Base-by-base conservation (phyloP, 2,888 invertebrate species). In the Eueremaeus valkanovi region DNA sequence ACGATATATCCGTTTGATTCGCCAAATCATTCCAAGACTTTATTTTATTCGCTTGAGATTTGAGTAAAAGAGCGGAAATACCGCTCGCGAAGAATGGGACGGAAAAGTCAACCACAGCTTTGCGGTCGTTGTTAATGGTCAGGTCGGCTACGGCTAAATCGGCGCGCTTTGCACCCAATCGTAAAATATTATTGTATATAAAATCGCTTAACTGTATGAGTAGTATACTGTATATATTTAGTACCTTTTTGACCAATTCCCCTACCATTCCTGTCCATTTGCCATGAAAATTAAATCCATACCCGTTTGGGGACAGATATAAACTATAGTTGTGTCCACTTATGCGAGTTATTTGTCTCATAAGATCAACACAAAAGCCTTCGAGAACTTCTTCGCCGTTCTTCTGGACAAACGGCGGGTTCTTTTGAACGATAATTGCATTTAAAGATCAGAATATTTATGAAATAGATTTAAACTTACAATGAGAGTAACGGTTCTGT, bases 181-280 rank as follows among this genome's bases (percentile, higher is more conserved):
- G 9, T 9, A 13, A 45, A 13, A 9, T 18, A 13, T 45, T 9
- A 45, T 40, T 40, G 5, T 6, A 51, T 40, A 13, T 45, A 6
- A 45, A 45, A 45, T 45, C 16, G n/a, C n/a, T n/a, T n/a, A n/a
- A n/a, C n/a, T n/a, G n/a, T n/a, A n/a, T n/a, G n/a, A n/a, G n/a
- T n/a, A n/a, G n/a, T n/a, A n/a, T n/a, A 51, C 18, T 51, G 9
- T 18, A 21, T 55, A 55, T 55, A 21, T 5, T 29, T 29, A 18
- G 8, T 58, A 66, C 66, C 33, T 36, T 66, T 66, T 66, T 66
- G 2, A 66, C 11, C 2, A 66, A 40, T 40, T 66, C 66, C 24
- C 66, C 66, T 1, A 66, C 66, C 66, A 66, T 66, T 36, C 66
- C 66, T 18, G 66, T 66, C 66, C 66, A 66, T 40, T 66, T 66